Base-by-base conservation (phyloP, 2,888 invertebrate species). In the Lasius platythorax region DNA sequence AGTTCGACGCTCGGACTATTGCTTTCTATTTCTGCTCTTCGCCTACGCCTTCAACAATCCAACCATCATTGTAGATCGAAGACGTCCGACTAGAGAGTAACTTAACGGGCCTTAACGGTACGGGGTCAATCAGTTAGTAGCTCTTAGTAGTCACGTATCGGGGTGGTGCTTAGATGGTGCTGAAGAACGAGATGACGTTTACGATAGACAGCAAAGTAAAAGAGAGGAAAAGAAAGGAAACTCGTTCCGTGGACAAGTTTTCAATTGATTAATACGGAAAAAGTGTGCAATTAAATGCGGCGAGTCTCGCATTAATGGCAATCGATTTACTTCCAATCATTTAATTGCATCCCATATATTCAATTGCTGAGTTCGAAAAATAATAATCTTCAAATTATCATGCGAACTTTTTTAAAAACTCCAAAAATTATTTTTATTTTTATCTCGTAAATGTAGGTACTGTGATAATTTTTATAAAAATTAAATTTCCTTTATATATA, bases 81-180 rank as follows among this genome's bases (percentile, higher is more conserved):
- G 86, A 85, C 76, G 87, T 76, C 81, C 83, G 86, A 87, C 83
- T 72, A 66, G 61, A 83, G 66, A 76, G 70, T 75, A 88, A 83
- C 76, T 87, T 89, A 89, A 89, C 87, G 83, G 87, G 89, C 75
- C 89, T 89, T 89, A 89, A 89, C 86, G 87, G 86, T 89, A 89
- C 88, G 89, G 85, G 88, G 89, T 89, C 85, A 83, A 89, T 90
- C 90, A 81, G 90, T 90, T 88, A 84, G 85, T 86, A 85, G 85
- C 82, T 82, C 84, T 84, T 84, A 85, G 90, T 84, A 88, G 87
- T 89, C 82, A 78, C 83, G 84, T 84, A 87, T 87, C 87, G 64
- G 86, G 88, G 85, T 83, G 90, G 90, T 90, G 90, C 90, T 90
- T 85, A 86, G 86, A 85, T 90, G 90, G 90, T 90, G 90, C 90